Percentiles rank a stretch among this genome's conserved stretches.
Conservation (phyloP, 2,113 vertebrate species). For the Ariopsis seemanni region DNA sequence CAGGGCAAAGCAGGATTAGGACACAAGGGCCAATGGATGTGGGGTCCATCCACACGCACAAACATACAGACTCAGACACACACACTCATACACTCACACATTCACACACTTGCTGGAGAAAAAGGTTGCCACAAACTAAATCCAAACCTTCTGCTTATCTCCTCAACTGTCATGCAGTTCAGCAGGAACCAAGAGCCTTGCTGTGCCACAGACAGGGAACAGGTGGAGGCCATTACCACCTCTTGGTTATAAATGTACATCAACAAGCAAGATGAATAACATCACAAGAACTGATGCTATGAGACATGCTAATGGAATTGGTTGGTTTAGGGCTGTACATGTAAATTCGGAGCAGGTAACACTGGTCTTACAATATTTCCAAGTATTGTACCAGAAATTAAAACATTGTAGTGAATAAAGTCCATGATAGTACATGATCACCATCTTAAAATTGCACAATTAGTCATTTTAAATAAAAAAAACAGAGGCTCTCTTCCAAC, state of each 20-base stretch:
- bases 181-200: slow-evolving; percentile 31
- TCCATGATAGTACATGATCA: not conserved
- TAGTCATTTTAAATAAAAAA: not conserved
- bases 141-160: slow-evolving; percentile 61
- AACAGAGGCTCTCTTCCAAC: not conserved
- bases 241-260: slow-evolving; percentile 24
- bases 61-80: slow-evolving; percentile 41
- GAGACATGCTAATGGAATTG: not conserved
- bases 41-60: not conserved
- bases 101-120: slow-evolving; percentile 58
- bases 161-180: slow-evolving; percentile 33
- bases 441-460: not conserved
- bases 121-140: slow-evolving; percentile 68
- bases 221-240: slow-evolving; percentile 42
- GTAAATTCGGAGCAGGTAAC: not conserved
- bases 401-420: not conserved
- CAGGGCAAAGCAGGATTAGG: slow-evolving; percentile 59
- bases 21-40: slow-evolving; percentile 51
- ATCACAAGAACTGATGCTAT: not conserved
- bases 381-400: not conserved
- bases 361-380: not conserved
- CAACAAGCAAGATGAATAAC: slow-evolving; percentile 9
- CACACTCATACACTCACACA: not conserved
- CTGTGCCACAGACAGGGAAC: slow-evolving; percentile 52
- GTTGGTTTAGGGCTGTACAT: not conserved